Evolutionary conservation across 1,140 invertebrate species (phyloP).

Genomic region (Bombus turneri): DNA sequence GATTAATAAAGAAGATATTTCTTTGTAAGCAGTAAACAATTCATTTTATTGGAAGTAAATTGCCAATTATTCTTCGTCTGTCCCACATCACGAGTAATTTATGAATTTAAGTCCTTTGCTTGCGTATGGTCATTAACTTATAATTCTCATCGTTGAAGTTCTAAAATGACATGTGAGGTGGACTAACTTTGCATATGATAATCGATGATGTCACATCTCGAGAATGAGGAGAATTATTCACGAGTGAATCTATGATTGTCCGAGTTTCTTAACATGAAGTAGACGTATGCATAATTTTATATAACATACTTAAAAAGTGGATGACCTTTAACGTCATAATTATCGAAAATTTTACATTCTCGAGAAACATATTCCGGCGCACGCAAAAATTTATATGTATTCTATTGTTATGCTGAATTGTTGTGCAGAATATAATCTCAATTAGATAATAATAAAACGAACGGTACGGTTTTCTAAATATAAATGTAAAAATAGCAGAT

Average conservation of each 20-base stretch:
- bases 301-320: not conserved
- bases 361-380: not conserved
- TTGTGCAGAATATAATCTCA: not conserved
- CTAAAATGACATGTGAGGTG: slow-evolving; percentile 17
- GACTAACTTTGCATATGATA: slow-evolving; percentile 43
- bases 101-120: not conserved
- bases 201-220: slow-evolving; percentile 61
- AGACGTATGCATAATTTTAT: not conserved
- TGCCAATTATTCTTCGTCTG: not conserved
- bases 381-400: not conserved
- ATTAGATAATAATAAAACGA: not conserved
- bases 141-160: not conserved
- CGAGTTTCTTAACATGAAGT: not conserved
- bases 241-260: slow-evolving; percentile 17
- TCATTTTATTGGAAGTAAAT: not conserved
- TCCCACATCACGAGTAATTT: not conserved
- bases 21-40: not conserved
- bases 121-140: not conserved
- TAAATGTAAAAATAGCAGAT: not conserved
- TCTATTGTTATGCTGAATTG: not conserved
- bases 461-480: not conserved
- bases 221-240: slow-evolving; percentile 15
- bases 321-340: not conserved
- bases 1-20: not conserved
- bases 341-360: not conserved